These are phyloP conservation scores for Leuciscus waleckii DNA, from an alignment of 2,797 vertebrate genomes.

Conservation along the genomic window DNA sequence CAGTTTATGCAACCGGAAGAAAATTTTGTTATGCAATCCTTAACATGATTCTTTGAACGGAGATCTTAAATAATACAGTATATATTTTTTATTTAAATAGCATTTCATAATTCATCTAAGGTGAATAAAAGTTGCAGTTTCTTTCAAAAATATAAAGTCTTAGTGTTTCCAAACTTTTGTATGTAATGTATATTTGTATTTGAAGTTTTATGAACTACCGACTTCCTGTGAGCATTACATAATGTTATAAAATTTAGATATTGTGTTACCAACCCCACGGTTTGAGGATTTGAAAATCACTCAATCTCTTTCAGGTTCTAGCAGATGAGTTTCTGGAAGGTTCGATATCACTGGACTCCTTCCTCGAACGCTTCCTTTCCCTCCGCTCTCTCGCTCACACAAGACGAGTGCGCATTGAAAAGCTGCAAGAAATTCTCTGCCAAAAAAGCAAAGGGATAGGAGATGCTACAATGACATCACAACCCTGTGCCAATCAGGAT, in stretches of 20 bases:
- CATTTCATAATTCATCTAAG: background rate
- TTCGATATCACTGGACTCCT: constrained; percentile 83
- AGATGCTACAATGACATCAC: constrained; percentile 65
- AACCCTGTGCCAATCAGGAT: constrained; percentile 62
- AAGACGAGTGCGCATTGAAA: constrained; percentile 88
- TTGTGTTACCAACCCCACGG: background rate
- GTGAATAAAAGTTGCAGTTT: background rate
- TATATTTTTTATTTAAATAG: background rate
- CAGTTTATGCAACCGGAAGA: background rate
- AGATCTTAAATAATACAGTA: background rate
- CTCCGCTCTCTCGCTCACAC: constrained; percentile 86
- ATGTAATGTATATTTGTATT: background rate
- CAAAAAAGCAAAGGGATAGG: constrained; percentile 69
- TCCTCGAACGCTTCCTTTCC: constrained; percentile 85
- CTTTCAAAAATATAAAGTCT: background rate
- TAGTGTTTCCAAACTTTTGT: background rate
- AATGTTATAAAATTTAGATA: background rate
- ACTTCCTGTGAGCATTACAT: background rate
- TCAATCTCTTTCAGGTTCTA: constrained; percentile 76
- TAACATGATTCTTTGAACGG: background rate
- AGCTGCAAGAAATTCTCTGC: constrained; percentile 88
- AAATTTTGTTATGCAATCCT: background rate
- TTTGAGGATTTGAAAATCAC: background rate
- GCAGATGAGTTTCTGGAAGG: constrained; percentile 92
- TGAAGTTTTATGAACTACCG: background rate